phyloP scores from a whole-genome alignment of 2,113 vertebrate genomes.

The Rattus norvegicus region DNA sequence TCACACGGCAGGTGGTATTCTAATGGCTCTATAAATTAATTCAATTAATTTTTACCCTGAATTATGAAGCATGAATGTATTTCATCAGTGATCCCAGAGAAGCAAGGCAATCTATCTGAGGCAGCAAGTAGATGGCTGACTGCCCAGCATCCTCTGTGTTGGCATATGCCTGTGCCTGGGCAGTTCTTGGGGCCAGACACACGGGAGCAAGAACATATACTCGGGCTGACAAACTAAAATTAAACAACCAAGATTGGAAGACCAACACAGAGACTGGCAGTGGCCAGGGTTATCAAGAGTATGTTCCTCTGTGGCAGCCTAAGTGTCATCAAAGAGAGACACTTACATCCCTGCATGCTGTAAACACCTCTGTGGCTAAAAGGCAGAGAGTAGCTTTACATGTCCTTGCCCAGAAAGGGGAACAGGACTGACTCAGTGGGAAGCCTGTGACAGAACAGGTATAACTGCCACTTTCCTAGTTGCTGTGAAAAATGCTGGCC shows the following conservation, averaged over 20 bases:
- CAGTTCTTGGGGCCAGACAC: neutral
- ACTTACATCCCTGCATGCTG: neutral
- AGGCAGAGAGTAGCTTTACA: neutral
- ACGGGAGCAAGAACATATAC: neutral
- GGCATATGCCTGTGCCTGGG: accelerated
- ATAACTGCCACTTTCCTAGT: neutral
- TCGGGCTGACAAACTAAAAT: neutral
- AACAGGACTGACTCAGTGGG: neutral
- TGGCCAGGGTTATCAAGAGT: neutral
- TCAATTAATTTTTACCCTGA: neutral
- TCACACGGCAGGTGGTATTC: neutral
- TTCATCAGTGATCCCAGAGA: slow-evolving; percentile 1
- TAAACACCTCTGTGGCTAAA: neutral
- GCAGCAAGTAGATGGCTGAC: neutral
- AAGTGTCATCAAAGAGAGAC: neutral
- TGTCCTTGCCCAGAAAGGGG: neutral
- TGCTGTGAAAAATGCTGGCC: neutral
- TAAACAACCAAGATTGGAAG: neutral
- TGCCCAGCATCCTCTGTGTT: neutral
- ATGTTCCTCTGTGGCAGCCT: neutral
- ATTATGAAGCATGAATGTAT: neutral
- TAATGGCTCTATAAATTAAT: neutral
- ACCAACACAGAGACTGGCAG: neutral
- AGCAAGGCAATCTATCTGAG: neutral
- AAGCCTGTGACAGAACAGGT: neutral